phyloP scores from a whole-genome alignment of 2,888 invertebrate species.

The Amphipyra berbera region DNA sequence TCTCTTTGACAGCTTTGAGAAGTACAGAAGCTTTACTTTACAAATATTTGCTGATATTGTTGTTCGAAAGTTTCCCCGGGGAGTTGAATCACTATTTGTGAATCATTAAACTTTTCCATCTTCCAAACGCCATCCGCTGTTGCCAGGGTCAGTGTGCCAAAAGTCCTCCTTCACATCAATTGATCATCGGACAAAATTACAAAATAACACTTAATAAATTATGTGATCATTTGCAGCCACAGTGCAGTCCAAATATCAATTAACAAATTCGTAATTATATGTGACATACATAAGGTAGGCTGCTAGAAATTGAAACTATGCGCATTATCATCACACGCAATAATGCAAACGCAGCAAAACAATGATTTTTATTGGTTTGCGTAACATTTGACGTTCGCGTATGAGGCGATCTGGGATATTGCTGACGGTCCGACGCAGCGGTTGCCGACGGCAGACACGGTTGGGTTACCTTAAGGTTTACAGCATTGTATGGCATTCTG shows the following conservation, averaged over 20 bases:
- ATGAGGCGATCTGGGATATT: slow-evolving; percentile 40
- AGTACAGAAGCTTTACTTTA: slow-evolving; percentile 12
- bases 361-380: slow-evolving; percentile 46
- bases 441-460: slow-evolving; percentile 30
- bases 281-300: slow-evolving; percentile 1
- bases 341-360: slow-evolving; percentile 38
- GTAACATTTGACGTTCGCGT: slow-evolving; percentile 55
- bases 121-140: slow-evolving; percentile 24
- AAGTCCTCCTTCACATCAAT: slow-evolving; percentile 12
- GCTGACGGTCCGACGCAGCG: slow-evolving; percentile 54
- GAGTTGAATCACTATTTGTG: slow-evolving; percentile 44
- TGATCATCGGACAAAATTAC: background rate
- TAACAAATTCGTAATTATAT: slow-evolving; percentile 9
- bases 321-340: slow-evolving; percentile 12
- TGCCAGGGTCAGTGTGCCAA: slow-evolving; percentile 41
- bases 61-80: slow-evolving; percentile 3
- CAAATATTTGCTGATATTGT: slow-evolving; percentile 10
- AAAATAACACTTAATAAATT: no score
- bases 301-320: slow-evolving; percentile 23
- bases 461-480: slow-evolving; percentile 20
- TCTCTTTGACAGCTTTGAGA: slow-evolving; percentile 34
- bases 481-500: slow-evolving; percentile 30
- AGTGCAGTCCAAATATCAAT: slow-evolving; percentile 4
- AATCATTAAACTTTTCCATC: slow-evolving; percentile 31
- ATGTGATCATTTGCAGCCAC: background rate